A percentile compares a stretch with the other conserved stretches of the same genome.
Evolutionary conservation across 2,888 invertebrate genomes (phyloP).

Genomic region (Drosophila mulleri): DNA sequence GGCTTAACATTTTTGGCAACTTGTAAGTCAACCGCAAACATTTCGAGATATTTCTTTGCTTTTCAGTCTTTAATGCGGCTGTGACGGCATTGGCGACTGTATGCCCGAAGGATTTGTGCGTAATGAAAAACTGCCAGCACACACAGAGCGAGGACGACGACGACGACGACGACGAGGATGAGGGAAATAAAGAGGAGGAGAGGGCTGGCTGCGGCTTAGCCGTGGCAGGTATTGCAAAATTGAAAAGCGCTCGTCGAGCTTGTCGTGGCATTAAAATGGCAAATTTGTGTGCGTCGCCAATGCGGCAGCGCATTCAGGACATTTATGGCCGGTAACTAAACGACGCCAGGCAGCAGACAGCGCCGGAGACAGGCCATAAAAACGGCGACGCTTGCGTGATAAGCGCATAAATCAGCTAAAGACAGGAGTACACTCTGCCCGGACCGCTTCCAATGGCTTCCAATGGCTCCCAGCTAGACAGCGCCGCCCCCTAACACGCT

Average conservation of each 20-base stretch:
- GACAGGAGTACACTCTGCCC: slow-evolving; percentile 28
- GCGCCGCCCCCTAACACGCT: slow-evolving; percentile 19
- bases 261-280: slow-evolving; percentile 74
- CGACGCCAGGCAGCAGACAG: slow-evolving; percentile 64
- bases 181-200: not conserved
- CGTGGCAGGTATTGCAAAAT: slow-evolving; percentile 69
- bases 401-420: slow-evolving; percentile 74
- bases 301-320: slow-evolving; percentile 65
- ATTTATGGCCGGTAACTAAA: slow-evolving; percentile 74
- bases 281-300: slow-evolving; percentile 74
- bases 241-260: slow-evolving; percentile 67
- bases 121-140: slow-evolving; percentile 76
- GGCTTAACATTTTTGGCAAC: slow-evolving; percentile 35
- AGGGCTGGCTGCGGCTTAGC: slow-evolving; percentile 44
- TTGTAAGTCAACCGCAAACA: slow-evolving; percentile 54
- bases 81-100: slow-evolving; percentile 60
- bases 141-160: slow-evolving; percentile 3
- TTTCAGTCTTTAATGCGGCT: slow-evolving; percentile 59
- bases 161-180: not conserved
- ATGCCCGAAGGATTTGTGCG: slow-evolving; percentile 80
- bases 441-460: not conserved
- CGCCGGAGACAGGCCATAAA: slow-evolving; percentile 67
- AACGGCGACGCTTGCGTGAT: slow-evolving; percentile 75
- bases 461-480: slow-evolving; percentile 1
- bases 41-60: slow-evolving; percentile 37